phyloP scores from a whole-genome alignment of 92 coral and sea anemone genomes.

The Zoanthus gigantus region DNA sequence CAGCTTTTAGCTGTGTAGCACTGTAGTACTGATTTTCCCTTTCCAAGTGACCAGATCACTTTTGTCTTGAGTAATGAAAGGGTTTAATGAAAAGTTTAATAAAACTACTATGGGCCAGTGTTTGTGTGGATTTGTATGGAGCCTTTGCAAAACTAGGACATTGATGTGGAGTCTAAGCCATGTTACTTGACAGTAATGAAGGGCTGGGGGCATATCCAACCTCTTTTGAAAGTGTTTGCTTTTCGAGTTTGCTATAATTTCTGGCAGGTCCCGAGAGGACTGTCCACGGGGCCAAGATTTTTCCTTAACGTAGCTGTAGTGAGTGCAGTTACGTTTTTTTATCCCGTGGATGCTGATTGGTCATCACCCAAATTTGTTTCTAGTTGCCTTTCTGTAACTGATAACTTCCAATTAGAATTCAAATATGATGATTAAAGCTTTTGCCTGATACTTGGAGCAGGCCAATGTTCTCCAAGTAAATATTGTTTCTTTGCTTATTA shows the following conservation, averaged over 20 bases:
- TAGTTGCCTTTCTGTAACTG: constrained; percentile 8
- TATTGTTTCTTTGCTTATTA: constrained; percentile 4
- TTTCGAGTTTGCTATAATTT: neutral
- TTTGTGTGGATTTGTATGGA: constrained; percentile 38
- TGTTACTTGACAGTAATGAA: constrained; percentile 36
- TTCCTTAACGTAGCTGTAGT: neutral
- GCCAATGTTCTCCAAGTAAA: constrained; percentile 7
- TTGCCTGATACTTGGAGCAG: neutral
- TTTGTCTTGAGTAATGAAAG: constrained; percentile 29
- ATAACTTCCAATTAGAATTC: neutral
- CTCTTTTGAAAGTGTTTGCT: neutral
- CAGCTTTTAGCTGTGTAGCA: constrained; percentile 54
- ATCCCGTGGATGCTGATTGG: neutral
- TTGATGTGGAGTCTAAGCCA: constrained; percentile 48
- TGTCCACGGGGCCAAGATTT: constrained; percentile 1
- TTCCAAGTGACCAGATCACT: constrained; percentile 25
- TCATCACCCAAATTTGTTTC: constrained; percentile 10
- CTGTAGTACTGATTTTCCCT: constrained; percentile 26
- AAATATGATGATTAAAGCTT: constrained; percentile 2
- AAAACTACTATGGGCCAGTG: constrained; percentile 44
- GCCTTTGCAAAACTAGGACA: constrained; percentile 53
- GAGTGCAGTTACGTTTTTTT: neutral
- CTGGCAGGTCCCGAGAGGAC: constrained; percentile 5
- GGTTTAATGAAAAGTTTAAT: constrained; percentile 42
- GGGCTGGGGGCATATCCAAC: constrained; percentile 23